Conservation (phyloP, 37 sponge, comb jelly and placozoan genomes). For the Chondrilla cf. caribensis region DNA sequence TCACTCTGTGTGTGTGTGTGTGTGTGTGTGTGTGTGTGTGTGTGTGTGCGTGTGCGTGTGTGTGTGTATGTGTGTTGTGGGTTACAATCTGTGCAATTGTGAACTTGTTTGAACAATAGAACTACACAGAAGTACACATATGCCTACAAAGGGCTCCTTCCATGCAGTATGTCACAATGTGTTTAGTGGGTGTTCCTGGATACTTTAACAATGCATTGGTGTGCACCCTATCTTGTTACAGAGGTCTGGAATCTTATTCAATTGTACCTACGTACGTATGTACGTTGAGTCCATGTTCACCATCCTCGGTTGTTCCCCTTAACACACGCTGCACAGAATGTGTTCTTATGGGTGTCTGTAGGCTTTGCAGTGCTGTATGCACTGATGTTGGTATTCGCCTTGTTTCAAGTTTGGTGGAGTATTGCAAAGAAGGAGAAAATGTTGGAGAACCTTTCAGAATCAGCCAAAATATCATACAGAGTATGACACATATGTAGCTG, state of each 20-base stretch:
- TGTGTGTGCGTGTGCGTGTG: too few relatives aligned
- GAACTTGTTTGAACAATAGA: too few relatives aligned
- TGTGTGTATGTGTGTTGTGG: too few relatives aligned
- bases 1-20: not conserved
- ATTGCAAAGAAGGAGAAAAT: slow-evolving; percentile 14
- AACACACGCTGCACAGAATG: not conserved
- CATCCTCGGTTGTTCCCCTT: not conserved
- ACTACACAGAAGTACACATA: too few relatives aligned
- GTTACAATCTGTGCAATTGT: too few relatives aligned
- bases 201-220: not conserved
- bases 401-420: slow-evolving; percentile 13
- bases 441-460: not conserved
- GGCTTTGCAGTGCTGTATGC: not conserved
- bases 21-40: not conserved
- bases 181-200: not conserved
- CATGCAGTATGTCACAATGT: not conserved
- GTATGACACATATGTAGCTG: too few relatives aligned
- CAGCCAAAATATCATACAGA: not conserved
- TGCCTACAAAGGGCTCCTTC: not conserved
- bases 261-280: too few relatives aligned
- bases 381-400: not conserved
- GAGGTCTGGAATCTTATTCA: not conserved
- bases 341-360: not conserved
- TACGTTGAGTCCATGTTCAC: not conserved
- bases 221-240: not conserved